These are phyloP conservation scores for Pyralis farinalis DNA, from an alignment of 2,888 invertebrate species.

Conservation along the genomic window DNA sequence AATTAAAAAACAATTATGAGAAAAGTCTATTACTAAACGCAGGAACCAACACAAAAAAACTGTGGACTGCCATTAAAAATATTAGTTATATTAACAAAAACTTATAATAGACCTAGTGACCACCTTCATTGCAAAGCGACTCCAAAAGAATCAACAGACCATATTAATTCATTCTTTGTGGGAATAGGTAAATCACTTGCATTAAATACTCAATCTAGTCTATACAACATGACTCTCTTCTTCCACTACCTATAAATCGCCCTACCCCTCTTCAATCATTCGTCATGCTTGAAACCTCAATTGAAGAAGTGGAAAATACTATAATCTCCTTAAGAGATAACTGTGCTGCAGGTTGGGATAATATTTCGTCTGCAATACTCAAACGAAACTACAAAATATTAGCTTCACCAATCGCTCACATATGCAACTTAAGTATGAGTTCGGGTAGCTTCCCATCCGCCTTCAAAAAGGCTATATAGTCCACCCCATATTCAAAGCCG, in stretches of 20 bases:
- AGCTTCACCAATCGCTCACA: not conserved
- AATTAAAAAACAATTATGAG: too few relatives aligned
- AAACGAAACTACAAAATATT: not conserved
- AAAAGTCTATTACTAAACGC: too few relatives aligned
- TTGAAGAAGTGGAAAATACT: too few relatives aligned
- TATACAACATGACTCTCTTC: not conserved
- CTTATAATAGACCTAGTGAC: slow-evolving; percentile 1
- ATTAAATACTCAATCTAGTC: too few relatives aligned
- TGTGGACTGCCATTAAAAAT: too few relatives aligned
- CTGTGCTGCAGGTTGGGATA: slow-evolving; percentile 3
- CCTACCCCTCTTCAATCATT: not conserved
- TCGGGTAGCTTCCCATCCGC: not conserved
- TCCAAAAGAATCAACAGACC: too few relatives aligned
- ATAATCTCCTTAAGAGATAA: not conserved
- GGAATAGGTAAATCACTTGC: too few relatives aligned
- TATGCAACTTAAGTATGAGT: not conserved
- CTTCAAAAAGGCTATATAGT: not conserved
- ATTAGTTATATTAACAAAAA: not conserved
- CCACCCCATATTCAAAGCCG: not conserved
- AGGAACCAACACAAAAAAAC: too few relatives aligned
- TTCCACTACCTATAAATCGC: too few relatives aligned
- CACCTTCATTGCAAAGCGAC: too few relatives aligned
- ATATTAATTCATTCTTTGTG: too few relatives aligned
- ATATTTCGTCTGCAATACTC: slow-evolving; percentile 2
- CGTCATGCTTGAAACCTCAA: not conserved